Evolutionary conservation across 2,113 vertebrate species (phyloP).

Genomic region (Mirounga angustirostris): DNA sequence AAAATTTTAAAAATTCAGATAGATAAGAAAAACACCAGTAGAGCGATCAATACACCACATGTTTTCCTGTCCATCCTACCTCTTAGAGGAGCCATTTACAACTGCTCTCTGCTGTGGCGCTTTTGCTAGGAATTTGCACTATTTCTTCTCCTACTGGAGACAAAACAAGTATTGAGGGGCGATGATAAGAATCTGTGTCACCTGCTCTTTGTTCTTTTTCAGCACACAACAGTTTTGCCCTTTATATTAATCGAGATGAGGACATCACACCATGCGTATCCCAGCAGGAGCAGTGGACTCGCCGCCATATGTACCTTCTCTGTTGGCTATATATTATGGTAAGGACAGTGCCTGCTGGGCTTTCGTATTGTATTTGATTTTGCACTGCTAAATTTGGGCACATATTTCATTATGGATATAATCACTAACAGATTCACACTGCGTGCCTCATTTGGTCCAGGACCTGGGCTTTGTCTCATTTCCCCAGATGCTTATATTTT

Average conservation of each 20-base stretch:
- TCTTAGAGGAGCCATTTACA: neutral
- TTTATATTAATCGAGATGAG: conserved; percentile 99
- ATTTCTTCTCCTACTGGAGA: conserved; percentile 3
- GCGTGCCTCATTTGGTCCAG: conserved; percentile 86
- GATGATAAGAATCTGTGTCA: conserved; percentile 76
- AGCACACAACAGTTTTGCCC: conserved; percentile 98
- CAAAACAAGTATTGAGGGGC: conserved; percentile 26
- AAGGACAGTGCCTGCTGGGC: conserved; percentile 85
- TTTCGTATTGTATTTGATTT: conserved; percentile 82
- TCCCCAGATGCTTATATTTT: conserved; percentile 90
- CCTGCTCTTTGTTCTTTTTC: conserved; percentile 83
- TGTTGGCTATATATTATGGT: conserved; percentile 98
- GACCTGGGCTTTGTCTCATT: conserved; percentile 90
- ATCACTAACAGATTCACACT: conserved; percentile 87
- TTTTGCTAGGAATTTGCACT: neutral
- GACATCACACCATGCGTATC: conserved; percentile 96
- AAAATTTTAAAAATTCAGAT: conserved; percentile 37
- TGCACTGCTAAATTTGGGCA: conserved; percentile 87
- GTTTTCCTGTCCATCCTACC: neutral
- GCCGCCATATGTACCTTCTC: conserved; percentile 93
- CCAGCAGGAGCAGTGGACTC: conserved; percentile 94
- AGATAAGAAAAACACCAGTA: neutral
- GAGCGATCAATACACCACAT: neutral
- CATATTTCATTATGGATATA: conserved; percentile 87
- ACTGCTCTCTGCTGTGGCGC: neutral